Evolutionary conservation across 1,140 invertebrate species (phyloP), one percentile per base, ranked within the genome.

Genomic region (Ylistrum balloti): DNA sequence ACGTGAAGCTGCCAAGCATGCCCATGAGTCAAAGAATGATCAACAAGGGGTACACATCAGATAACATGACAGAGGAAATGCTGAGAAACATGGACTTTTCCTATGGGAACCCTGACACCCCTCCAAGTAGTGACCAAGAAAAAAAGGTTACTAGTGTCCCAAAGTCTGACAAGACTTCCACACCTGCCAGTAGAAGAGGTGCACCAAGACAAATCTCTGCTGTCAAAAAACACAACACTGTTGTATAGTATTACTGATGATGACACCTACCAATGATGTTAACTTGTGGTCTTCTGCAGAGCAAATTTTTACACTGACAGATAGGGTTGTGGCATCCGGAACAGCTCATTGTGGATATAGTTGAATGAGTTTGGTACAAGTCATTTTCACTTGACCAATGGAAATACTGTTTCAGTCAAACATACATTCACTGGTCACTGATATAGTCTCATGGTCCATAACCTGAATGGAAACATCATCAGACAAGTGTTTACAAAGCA

Each of bases 21-120:
- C 95, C 95, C 13, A 48, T 96, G 9, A 95, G 95, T 88, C 91
- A 93, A 32, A 90, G 95, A 74, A 95, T 96, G 95, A 90, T 93
- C 17, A 95, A 93, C 88, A 92, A 93, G 33, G 95, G 95, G 0
- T 95, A 95, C 85, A 94, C 93, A 15, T 94, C 94, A 34, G 86
- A 91, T 7, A 95, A 93, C 90, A 92, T 95, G n/a, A 95, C 94
- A 1, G 90, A 92, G n/a, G 94, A 95, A 33, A 90, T 92, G 86
- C 92, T 96, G 32, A 92, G 92, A 22, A 90, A 88, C 41, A 95
- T 95, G 94, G 95, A 96, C 93, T 94, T 96, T 86, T 94, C 94
- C 85, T 94, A 93, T 86, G 93, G 92, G 48, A 89, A 89, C 34
- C 89, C 93, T 10, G 94, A 93, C 87, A 89, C 92, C 33, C 93